Base-by-base conservation (phyloP, 2,888 invertebrate genomes). In the Hemistola chrysoprasaria region DNA sequence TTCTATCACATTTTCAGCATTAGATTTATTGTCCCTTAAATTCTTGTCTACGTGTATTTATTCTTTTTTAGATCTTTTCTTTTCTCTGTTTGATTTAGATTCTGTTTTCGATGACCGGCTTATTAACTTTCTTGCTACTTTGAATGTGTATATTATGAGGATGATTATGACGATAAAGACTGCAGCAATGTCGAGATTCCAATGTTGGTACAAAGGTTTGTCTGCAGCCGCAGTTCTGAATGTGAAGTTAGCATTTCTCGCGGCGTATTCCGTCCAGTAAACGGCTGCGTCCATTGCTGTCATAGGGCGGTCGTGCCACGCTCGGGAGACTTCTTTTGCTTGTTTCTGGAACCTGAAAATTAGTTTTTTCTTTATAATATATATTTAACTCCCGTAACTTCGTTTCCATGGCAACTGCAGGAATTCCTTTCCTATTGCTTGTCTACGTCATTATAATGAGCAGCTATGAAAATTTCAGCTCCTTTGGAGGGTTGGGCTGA, bases 241-340 rank as follows among this genome's bases (percentile, higher is more conserved):
- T 1, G 71, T 76, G 20, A 76, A 65, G 43, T 91, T 90, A 5
- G 85, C 67, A 53, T 92, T 81, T 38, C 85, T 79, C 4, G 91
- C 91, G 0, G 91, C 90, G 58, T 90, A 92, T 62, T 93, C 93
- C 1, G 91, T 90, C 93, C 93, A 93, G 64, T 87, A 92, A 6
- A 92, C 67, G 1, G 93, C 92, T 0, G 91, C 90, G 29, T 92
- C 91, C 56, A 92, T 59, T 0, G 93, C 88, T 1, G 90, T 71
- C 62, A 90, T 62, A 0, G 92, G 92, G 8, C 92, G 84, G 56
- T 93, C 92, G 40, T 84, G 85, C 87, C 91, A 92, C 3, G 90
- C 79, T 37, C 69, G 79, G 4, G 91, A 90, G 7, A 91, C 56
- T 40, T 75, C 66, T 49, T 90, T 84, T 1, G 85, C 90, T 40